phyloP scores from a whole-genome alignment of 2,888 invertebrate species.

The Dyspetes luteomarginatus region DNA sequence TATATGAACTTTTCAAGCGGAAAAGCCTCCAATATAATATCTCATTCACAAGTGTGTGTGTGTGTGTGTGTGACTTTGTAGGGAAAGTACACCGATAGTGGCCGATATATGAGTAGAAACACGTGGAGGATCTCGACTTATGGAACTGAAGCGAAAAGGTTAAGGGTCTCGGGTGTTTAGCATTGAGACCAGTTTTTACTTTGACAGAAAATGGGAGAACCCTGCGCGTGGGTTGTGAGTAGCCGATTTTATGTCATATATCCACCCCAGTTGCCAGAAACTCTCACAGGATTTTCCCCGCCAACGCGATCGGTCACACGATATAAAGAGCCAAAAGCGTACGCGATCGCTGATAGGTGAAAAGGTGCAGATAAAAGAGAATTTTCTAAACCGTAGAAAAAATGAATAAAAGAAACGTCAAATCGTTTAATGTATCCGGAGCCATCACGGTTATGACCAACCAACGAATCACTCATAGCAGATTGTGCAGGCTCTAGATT shows the following conservation, averaged over 20 bases:
- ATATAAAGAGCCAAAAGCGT: not conserved
- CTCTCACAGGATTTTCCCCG: conserved; percentile 1
- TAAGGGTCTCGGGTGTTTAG: conserved; percentile 9
- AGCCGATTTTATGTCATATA: not conserved
- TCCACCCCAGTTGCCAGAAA: conserved; percentile 5
- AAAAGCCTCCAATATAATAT: conserved; percentile 19
- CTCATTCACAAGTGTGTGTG: conserved; percentile 23
- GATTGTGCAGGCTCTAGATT: no score
- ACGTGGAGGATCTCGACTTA: not conserved
- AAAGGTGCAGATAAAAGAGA: conserved; percentile 13
- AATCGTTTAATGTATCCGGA: not conserved
- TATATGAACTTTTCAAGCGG: conserved; percentile 54
- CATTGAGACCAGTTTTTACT: conserved; percentile 20
- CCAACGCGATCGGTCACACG: conserved; percentile 13
- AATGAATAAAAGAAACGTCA: not conserved
- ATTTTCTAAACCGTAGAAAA: not conserved
- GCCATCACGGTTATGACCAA: no score
- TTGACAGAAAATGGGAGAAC: conserved; percentile 21
- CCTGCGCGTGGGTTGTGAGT: conserved; percentile 43
- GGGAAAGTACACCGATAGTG: not conserved
- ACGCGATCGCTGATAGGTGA: no score
- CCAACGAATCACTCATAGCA: no score
- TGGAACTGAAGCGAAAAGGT: conserved; percentile 42
- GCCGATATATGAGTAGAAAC: no score
- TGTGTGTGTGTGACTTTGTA: not conserved